Evolutionary conservation across 2,888 invertebrate genomes (phyloP).

Genomic region (Leucophenga maculata): DNA sequence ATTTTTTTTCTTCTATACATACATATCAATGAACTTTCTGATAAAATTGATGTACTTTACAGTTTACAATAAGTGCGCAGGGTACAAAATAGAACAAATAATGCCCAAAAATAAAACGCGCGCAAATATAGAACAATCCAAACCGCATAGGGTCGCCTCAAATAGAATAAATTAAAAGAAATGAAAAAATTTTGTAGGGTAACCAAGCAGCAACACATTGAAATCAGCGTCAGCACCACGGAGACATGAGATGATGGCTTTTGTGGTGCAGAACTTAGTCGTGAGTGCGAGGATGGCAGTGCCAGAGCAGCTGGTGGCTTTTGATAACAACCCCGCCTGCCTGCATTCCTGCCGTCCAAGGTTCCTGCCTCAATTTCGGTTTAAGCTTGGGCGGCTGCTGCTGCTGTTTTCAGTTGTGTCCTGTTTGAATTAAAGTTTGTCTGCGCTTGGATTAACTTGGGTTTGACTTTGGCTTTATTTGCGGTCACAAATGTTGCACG

Average conservation of each 20-base stretch:
- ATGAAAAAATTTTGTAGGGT: conserved; percentile 42
- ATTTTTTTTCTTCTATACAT: too few species aligned
- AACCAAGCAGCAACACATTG: conserved; percentile 11
- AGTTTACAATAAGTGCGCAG: not conserved
- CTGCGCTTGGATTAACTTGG: conserved; percentile 49
- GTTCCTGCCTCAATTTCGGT: too few species aligned
- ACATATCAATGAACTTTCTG: too few species aligned
- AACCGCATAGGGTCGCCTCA: conserved; percentile 56
- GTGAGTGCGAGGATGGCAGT: not conserved
- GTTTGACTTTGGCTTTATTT: not conserved
- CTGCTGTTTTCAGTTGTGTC: conserved; percentile 42
- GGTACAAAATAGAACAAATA: not conserved
- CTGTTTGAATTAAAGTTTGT: conserved; percentile 40
- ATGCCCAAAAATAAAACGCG: conserved; percentile 27
- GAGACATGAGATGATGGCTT: not conserved
- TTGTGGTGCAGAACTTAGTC: not conserved
- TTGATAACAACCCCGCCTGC: not conserved
- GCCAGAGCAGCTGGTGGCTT: not conserved
- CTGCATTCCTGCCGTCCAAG: not conserved
- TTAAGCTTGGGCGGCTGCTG: too few species aligned
- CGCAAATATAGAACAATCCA: not conserved
- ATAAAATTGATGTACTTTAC: too few species aligned
- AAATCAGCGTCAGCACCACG: not conserved
- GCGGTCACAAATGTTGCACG: conserved; percentile 46
- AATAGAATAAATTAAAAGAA: conserved; percentile 31